Conservation (phyloP, 2,113 vertebrate species). For the Cochlearius cochlearius region DNA sequence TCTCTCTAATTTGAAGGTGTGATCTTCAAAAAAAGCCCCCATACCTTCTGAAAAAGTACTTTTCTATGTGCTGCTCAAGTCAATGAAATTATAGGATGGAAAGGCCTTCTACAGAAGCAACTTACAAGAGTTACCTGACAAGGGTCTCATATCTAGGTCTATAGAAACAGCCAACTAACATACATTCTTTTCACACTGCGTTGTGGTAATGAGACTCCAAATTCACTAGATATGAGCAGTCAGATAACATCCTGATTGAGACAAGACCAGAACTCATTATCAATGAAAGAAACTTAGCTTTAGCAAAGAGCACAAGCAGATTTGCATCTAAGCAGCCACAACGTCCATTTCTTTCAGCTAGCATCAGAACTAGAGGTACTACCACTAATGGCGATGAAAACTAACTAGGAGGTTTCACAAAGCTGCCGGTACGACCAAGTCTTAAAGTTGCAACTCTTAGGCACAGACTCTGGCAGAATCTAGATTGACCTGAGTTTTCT, state of each 20-base stretch:
- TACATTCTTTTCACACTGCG: neutral
- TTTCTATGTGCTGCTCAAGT: neutral
- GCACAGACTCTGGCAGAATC: slow-evolving; percentile 17
- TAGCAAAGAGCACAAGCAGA: neutral
- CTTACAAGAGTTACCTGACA: neutral
- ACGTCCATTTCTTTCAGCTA: neutral
- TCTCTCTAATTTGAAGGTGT: neutral
- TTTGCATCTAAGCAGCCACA: neutral
- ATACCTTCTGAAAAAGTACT: neutral
- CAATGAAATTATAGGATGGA: neutral
- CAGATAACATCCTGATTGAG: neutral
- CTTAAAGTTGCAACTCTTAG: neutral
- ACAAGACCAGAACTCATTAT: neutral
- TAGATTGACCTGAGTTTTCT: slow-evolving; percentile 44
- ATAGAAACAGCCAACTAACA: neutral
- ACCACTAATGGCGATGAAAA: neutral
- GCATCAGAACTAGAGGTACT: neutral
- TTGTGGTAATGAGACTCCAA: neutral
- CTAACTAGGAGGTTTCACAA: neutral
- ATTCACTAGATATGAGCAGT: neutral
- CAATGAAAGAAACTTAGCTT: neutral
- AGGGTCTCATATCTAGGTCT: neutral
- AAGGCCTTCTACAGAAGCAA: neutral
- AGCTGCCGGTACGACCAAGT: neutral
- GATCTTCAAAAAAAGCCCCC: neutral